Evolutionary conservation across 2,888 invertebrate genomes (phyloP).

Genomic region (Trilocha varians): DNA sequence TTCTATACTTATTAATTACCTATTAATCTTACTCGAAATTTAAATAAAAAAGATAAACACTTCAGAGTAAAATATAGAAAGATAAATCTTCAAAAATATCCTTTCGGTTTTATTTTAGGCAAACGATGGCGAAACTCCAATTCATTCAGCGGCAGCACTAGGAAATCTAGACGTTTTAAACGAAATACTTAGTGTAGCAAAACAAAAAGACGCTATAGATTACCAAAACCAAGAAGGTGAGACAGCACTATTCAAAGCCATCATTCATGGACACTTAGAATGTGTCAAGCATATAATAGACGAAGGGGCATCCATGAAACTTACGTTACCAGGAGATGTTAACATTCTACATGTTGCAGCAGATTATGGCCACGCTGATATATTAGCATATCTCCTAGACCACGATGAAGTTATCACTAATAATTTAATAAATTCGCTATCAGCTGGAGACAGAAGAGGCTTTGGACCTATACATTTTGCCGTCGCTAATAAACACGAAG

Average conservation of each 20-base stretch:
- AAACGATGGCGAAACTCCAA: slow-evolving; percentile 64
- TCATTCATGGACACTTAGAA: slow-evolving; percentile 46
- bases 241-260: slow-evolving; percentile 63
- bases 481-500: slow-evolving; percentile 59
- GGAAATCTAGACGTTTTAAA: slow-evolving; percentile 62
- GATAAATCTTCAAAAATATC: background rate
- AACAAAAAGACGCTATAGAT: slow-evolving; percentile 60
- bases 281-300: slow-evolving; percentile 57
- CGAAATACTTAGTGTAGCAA: slow-evolving; percentile 64
- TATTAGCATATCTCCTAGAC: slow-evolving; percentile 67
- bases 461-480: slow-evolving; percentile 72
- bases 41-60: too few species aligned
- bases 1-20: too few species aligned
- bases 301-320: slow-evolving; percentile 58
- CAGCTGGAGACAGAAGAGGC: slow-evolving; percentile 50
- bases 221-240: slow-evolving; percentile 60
- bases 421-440: slow-evolving; percentile 39
- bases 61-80: too few species aligned
- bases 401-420: slow-evolving; percentile 43
- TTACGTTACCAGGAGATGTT: slow-evolving; percentile 51
- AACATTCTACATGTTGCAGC: slow-evolving; percentile 76
- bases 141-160: slow-evolving; percentile 68
- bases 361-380: slow-evolving; percentile 65
- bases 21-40: too few species aligned
- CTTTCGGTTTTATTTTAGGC: slow-evolving; percentile 28